These are phyloP conservation scores for Eufriesea mexicana DNA, from an alignment of 1,140 invertebrate genomes.

Conservation along the genomic window DNA sequence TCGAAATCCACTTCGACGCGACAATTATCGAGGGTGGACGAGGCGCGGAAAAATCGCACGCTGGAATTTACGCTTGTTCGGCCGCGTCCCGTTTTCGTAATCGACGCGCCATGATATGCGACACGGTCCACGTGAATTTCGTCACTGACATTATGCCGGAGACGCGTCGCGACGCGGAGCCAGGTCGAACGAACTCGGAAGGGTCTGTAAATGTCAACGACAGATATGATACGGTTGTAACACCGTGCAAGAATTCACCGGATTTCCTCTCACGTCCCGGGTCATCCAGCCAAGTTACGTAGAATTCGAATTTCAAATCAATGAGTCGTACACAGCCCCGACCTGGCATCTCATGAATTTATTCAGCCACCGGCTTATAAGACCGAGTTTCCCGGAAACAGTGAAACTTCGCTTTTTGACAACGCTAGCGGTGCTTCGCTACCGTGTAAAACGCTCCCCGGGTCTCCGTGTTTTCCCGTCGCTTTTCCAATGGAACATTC, in stretches of 20 bases:
- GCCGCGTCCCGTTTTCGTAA: neutral
- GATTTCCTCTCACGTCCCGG: neutral
- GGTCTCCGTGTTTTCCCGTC: neutral
- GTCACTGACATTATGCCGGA: neutral
- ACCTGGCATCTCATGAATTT: conserved; percentile 31
- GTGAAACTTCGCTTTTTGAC: conserved; percentile 4
- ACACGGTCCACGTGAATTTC: neutral
- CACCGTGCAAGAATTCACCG: neutral
- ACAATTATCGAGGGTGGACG: neutral
- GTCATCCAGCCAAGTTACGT: neutral
- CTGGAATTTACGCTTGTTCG: neutral
- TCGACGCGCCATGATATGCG: neutral
- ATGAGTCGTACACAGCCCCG: neutral
- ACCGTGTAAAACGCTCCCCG: neutral
- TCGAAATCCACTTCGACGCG: neutral
- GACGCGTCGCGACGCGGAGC: too few relatives aligned
- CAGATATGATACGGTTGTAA: conserved; percentile 1
- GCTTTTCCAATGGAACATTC: too few relatives aligned
- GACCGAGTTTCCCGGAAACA: neutral
- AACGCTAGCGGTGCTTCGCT: neutral
- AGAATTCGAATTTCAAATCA: conserved; percentile 25
- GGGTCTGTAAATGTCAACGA: neutral
- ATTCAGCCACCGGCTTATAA: neutral
- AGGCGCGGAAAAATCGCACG: neutral
- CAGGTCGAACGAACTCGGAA: neutral